Percentiles rank a stretch among this genome's conserved stretches.
These are phyloP conservation scores for Mastomys natalensis DNA, from an alignment of 2,113 vertebrate species.

Conservation along the genomic window DNA sequence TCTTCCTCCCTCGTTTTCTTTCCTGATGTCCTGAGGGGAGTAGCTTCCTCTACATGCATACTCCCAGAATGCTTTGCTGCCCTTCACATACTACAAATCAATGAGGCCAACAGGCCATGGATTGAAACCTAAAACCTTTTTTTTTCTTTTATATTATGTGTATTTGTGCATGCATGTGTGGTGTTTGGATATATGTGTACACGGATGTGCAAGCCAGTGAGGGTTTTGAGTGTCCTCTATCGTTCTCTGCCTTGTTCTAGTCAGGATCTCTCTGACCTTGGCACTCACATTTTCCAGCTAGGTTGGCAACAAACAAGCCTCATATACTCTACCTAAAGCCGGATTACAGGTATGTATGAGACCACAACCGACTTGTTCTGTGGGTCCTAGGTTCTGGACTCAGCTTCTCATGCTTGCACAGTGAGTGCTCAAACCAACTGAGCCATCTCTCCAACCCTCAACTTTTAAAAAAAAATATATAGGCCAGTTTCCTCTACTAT, in stretches of 20 bases:
- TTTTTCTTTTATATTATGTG: no score
- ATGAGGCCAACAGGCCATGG: not conserved
- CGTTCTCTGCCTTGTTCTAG: not conserved
- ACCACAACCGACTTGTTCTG: no score
- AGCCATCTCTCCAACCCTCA: no score
- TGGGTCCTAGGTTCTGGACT: not conserved
- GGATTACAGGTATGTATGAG: not conserved
- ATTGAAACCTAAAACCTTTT: no score
- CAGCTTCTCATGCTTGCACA: not conserved
- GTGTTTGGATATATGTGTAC: not conserved
- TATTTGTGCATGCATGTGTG: no score
- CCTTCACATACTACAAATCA: not conserved
- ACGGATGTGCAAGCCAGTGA: not conserved
- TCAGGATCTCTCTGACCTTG: not conserved
- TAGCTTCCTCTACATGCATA: not conserved
- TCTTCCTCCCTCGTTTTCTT: not conserved
- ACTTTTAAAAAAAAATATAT: no score
- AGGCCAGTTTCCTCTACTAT: no score
- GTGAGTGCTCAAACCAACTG: no score
- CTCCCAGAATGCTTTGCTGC: not conserved
- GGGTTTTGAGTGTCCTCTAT: not conserved
- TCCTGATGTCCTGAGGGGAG: not conserved
- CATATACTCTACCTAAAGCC: not conserved
- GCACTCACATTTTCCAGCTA: not conserved
- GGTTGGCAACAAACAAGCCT: no score